Percentiles rank a stretch among this genome's conserved stretches.
These are phyloP conservation scores for Gastrophysa polygoni DNA, from an alignment of 2,888 invertebrate genomes.

Conservation along the genomic window DNA sequence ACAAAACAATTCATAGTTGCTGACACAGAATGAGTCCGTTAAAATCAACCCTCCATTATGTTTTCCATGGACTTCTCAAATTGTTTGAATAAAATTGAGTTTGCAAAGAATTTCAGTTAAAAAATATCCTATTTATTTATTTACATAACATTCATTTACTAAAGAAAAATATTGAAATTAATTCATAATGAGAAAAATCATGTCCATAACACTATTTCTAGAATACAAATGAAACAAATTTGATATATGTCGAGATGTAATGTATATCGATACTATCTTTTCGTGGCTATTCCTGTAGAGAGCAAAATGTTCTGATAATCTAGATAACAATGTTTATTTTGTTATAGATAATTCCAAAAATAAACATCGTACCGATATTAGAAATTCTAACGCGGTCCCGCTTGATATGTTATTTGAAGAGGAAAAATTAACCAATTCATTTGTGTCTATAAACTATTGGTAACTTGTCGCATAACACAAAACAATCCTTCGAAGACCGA, in stretches of 20 bases:
- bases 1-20: conserved; percentile 29
- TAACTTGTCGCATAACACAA: conserved; percentile 34
- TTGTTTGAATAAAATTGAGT: no score
- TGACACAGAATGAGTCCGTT: conserved; percentile 19
- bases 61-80: no score
- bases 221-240: no score
- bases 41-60: neutral
- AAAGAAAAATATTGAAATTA: no score
- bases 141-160: no score
- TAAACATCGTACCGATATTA: neutral
- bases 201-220: no score
- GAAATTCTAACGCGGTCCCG: neutral
- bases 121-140: no score
- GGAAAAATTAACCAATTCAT: conserved; percentile 17
- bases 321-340: conserved; percentile 21
- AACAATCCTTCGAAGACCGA: conserved; percentile 28
- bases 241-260: neutral
- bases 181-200: no score
- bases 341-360: conserved; percentile 4
- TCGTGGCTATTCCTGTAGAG: neutral
- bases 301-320: conserved; percentile 16
- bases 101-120: no score
- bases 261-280: neutral
- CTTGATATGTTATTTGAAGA: neutral
- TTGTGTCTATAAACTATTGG: conserved; percentile 34